Conservation (phyloP, 2,888 invertebrate genomes). For the Heliconius cydno region DNA sequence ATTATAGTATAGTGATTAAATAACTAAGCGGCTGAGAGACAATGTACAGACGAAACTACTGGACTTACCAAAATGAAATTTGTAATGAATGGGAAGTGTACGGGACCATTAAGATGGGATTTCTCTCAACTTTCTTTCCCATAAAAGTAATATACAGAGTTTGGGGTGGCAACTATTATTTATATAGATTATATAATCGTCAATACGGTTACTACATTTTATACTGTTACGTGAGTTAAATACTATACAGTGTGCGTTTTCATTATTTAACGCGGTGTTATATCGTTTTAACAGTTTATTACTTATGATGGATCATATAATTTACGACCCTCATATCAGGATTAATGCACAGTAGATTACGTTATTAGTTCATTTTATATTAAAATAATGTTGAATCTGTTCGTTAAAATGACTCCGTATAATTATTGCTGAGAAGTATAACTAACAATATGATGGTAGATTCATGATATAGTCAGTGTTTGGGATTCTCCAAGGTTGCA, state of each 20-base stretch:
- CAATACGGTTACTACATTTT: not conserved
- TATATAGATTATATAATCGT: no score
- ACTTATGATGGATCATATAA: slow-evolving; percentile 9
- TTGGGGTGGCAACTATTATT: no score
- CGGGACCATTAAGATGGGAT: no score
- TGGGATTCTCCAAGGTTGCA: no score
- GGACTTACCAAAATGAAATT: no score
- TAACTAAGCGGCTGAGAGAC: no score
- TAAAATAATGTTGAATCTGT: not conserved
- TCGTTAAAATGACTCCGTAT: not conserved
- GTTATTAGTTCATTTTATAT: slow-evolving; percentile 16
- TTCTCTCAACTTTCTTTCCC: no score
- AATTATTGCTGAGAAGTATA: not conserved
- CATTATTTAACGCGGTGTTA: not conserved
- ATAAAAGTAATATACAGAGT: no score
- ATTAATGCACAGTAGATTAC: slow-evolving; percentile 16
- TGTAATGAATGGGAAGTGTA: no score
- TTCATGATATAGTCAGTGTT: not conserved
- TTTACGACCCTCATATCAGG: slow-evolving; percentile 9
- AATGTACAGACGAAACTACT: no score
- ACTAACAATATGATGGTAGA: not conserved
- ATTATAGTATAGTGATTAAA: no score
- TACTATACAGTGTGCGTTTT: not conserved
- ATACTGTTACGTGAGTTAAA: not conserved
- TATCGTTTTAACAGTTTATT: slow-evolving; percentile 19